These are phyloP conservation scores for Cossypha polioptera DNA, from an alignment of 2,797 vertebrate species.

Conservation along the genomic window DNA sequence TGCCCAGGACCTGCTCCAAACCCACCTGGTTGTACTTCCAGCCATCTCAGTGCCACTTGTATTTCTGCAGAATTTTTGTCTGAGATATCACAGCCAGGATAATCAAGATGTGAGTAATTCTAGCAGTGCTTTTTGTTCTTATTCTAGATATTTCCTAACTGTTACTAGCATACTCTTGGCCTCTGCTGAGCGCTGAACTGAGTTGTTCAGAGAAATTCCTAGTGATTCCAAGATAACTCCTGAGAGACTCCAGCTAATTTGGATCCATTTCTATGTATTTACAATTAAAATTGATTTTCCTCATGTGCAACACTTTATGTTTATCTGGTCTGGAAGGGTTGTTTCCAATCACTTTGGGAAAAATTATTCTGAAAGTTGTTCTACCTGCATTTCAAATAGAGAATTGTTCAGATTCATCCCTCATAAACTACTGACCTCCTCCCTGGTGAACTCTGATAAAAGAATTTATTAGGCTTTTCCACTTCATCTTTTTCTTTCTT, in stretches of 20 bases:
- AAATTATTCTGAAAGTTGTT: neutral
- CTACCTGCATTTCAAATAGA: neutral
- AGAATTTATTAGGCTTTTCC: constrained; percentile 23
- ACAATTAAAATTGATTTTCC: neutral
- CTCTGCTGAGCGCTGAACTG: neutral
- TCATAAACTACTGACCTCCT: constrained; percentile 5
- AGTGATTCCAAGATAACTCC: neutral
- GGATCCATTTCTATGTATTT: neutral
- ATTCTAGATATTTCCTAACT: neutral
- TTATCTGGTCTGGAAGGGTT: neutral
- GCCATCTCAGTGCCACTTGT: neutral
- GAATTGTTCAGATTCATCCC: neutral
- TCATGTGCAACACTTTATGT: neutral
- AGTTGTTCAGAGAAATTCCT: neutral
- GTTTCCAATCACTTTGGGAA: neutral
- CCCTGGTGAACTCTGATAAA: neutral
- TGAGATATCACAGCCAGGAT: neutral
- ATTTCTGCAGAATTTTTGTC: neutral
- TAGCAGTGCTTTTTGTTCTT: neutral
- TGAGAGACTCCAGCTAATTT: neutral
- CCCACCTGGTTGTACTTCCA: neutral
- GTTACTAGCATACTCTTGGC: neutral
- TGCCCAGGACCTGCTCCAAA: neutral
- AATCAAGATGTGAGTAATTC: neutral
- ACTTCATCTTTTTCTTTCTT: neutral